Conservation (phyloP, 2,888 invertebrate species). For the Thyatira batis region DNA sequence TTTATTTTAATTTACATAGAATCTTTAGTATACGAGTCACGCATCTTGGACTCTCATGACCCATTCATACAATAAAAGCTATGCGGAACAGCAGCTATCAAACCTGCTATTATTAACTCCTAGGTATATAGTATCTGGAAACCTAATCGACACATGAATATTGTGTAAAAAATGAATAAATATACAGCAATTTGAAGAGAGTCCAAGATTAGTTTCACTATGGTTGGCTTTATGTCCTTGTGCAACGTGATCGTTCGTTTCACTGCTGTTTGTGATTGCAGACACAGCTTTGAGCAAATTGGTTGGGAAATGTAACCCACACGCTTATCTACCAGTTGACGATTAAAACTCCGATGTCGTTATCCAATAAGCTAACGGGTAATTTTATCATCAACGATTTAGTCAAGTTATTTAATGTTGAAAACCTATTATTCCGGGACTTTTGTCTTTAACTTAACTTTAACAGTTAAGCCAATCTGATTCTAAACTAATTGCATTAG, state of each 20-base stretch:
- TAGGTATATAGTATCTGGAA: too few species aligned
- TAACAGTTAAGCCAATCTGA: too few species aligned
- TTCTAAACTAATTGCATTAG: too few species aligned
- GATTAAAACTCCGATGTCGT: slow-evolving; percentile 4
- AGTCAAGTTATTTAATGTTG: too few species aligned
- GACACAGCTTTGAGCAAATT: slow-evolving; percentile 48
- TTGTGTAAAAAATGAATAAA: too few species aligned
- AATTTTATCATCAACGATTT: neutral
- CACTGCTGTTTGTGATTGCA: slow-evolving; percentile 46
- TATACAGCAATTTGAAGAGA: neutral
- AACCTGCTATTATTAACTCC: too few species aligned
- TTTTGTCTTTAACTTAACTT: too few species aligned
- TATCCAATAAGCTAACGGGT: neutral
- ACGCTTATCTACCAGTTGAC: slow-evolving; percentile 8
- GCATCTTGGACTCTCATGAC: neutral
- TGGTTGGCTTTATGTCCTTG: slow-evolving; percentile 13
- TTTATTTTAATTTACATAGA: neutral
- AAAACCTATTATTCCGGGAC: too few species aligned
- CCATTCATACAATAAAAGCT: too few species aligned
- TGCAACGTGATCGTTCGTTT: slow-evolving; percentile 27
- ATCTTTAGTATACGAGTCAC: neutral
- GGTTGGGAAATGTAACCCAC: slow-evolving; percentile 29
- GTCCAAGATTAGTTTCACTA: slow-evolving; percentile 1
- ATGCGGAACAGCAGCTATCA: too few species aligned
- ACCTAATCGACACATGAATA: too few species aligned